Percentiles rank a stretch among this genome's conserved stretches.
These are phyloP conservation scores for Lepas anatifera DNA, from an alignment of 2,888 invertebrate species.

Conservation along the genomic window DNA sequence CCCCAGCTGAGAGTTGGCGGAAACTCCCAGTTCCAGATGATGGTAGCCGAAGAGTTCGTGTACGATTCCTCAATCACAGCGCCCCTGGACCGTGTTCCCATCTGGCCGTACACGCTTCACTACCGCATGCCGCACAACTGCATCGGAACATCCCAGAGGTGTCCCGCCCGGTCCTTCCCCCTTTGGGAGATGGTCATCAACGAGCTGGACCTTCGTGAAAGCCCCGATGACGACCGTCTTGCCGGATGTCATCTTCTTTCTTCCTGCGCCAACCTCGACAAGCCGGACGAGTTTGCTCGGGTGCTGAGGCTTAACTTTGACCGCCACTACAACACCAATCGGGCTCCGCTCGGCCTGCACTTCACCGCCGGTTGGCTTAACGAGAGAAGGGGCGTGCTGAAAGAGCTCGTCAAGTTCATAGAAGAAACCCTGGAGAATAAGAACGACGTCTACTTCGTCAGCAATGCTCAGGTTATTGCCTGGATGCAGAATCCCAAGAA, in stretches of 20 bases:
- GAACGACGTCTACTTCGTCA: conserved; percentile 86
- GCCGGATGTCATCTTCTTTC: conserved; percentile 89
- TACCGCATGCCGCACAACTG: conserved; percentile 94
- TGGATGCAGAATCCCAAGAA: conserved; percentile 95
- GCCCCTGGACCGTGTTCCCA: conserved; percentile 72
- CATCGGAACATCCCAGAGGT: conserved; percentile 86
- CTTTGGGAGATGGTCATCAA: conserved; percentile 97
- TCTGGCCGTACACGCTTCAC: conserved; percentile 95
- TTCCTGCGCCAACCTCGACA: conserved; percentile 73
- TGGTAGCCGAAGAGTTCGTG: conserved; percentile 87
- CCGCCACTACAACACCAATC: conserved; percentile 82
- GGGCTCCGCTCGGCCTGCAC: conserved; percentile 68
- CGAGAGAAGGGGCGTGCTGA: conserved; percentile 83
- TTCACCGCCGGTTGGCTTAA: conserved; percentile 94
- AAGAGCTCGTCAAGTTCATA: conserved; percentile 81
- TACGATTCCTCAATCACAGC: conserved; percentile 92
- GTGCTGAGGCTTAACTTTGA: conserved; percentile 88
- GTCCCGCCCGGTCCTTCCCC: conserved; percentile 66
- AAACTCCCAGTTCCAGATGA: conserved; percentile 92
- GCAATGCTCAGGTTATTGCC: conserved; percentile 66
- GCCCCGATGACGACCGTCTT: conserved; percentile 81
- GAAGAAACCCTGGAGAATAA: conserved; percentile 80
- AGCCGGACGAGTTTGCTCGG: conserved; percentile 33
- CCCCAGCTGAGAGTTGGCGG: conserved; percentile 84
- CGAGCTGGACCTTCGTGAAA: conserved; percentile 82